phyloP scores from a whole-genome alignment of 2,797 vertebrate species.

The Sternarchorhynchus goeldii region DNA sequence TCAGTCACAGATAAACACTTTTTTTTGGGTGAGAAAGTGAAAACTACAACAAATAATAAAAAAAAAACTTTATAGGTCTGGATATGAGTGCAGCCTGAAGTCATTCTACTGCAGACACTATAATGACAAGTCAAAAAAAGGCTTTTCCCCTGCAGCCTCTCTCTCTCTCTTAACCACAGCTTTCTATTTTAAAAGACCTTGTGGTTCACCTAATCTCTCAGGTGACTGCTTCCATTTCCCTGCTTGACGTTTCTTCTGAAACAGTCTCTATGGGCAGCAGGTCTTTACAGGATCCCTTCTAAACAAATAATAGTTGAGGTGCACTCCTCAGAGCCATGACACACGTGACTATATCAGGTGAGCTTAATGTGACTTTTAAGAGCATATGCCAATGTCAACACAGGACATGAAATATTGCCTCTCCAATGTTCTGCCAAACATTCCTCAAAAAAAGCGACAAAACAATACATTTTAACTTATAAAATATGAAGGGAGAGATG shows the following conservation, averaged over 20 bases:
- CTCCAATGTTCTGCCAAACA: too few relatives aligned
- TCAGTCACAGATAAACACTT: conserved; percentile 14
- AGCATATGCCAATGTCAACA: too few relatives aligned
- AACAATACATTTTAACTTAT: too few relatives aligned
- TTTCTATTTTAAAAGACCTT: conserved; percentile 56
- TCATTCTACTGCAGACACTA: conserved; percentile 27
- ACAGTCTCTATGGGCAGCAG: neutral
- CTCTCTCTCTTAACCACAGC: conserved; percentile 47
- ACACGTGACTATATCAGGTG: neutral
- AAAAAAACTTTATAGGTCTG: neutral
- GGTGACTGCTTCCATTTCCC: conserved; percentile 53
- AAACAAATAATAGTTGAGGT: neutral
- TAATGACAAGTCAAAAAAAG: conserved; percentile 39
- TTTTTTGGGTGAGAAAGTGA: neutral
- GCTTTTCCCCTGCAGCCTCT: conserved; percentile 33
- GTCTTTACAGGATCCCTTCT: neutral
- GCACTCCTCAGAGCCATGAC: too few relatives aligned
- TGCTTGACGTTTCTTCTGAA: conserved; percentile 24
- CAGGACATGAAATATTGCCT: too few relatives aligned
- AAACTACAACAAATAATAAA: neutral
- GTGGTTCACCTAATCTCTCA: conserved; percentile 56
- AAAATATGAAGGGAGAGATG: too few relatives aligned
- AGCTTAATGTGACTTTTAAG: too few relatives aligned
- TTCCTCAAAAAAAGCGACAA: too few relatives aligned
- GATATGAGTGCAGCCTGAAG: neutral